Evolutionary conservation across 2,113 vertebrate genomes (phyloP), one percentile per base, ranked within the genome.

Genomic region (Rhagologus leucostigma): DNA sequence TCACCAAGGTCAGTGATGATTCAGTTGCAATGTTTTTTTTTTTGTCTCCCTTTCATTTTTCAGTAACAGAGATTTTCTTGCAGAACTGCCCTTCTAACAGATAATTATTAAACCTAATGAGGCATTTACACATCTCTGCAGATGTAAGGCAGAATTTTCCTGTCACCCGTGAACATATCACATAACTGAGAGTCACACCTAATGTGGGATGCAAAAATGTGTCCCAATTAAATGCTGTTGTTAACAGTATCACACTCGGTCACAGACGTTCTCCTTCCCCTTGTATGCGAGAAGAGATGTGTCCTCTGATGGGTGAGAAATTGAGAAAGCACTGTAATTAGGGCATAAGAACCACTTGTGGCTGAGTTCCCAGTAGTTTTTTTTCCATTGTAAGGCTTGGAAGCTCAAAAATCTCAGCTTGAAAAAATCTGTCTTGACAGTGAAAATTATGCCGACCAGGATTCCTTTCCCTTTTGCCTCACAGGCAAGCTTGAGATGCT

Each of bases 31-130:
- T 59, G 35, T 56, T 70, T 44, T 6, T 92, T 83, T 74, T 57
- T 49, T 76, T 60, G 16, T 64, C 59, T 74, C 49, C 46, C 35
- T 79, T 89, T 35, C 75, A 0, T 65, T 81, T 95, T 93, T 84
- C 64, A 78, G 24, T 88, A 84, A 49, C 35, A 86, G 79, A 65
- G 67, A 65, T 64, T 74, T 90, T 86, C 79, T 88, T 80, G 67
- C 20, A 32, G 71, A 89, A 19, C 76, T 90, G 74, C 60, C 64
- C 73, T 93, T 91, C 67, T 78, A 84, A 82, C 64, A 80, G 82
- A 86, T 90, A 81, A 92, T 97, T 91, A 81, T 93, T 94, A 81
- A 86, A 75, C 26, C 76, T 93, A 92, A 96, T 94, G 92, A 95
- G 73, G 83, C 88, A 78, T 96, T 96, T 90, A 78, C 71, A 69